These are phyloP conservation scores for Corythaeola cristata DNA, from an alignment of 2,113 vertebrate species.

Conservation along the genomic window DNA sequence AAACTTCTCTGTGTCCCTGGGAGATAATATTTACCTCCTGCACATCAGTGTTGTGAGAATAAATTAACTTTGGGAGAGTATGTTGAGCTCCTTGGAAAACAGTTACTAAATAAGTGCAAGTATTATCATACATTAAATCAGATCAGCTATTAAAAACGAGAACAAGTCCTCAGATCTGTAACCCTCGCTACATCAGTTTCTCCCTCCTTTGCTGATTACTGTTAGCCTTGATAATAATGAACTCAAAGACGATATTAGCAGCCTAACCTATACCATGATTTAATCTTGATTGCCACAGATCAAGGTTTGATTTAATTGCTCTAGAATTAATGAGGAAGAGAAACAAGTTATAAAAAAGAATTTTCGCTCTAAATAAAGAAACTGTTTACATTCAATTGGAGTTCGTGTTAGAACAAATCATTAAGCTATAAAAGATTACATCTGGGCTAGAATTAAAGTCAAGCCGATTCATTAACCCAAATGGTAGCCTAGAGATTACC, in stretches of 20 bases:
- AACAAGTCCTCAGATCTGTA: conserved; percentile 61
- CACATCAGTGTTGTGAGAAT: conserved; percentile 55
- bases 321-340: conserved; percentile 75
- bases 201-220: conserved; percentile 67
- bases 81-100: conserved; percentile 49
- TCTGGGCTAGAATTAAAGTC: conserved; percentile 76
- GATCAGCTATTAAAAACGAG: conserved; percentile 67
- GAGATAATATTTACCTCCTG: conserved; percentile 62
- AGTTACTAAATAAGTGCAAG: conserved; percentile 67
- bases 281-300: conserved; percentile 70
- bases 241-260: conserved; percentile 65
- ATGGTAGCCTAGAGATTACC: conserved; percentile 67
- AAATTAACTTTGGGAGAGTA: conserved; percentile 58
- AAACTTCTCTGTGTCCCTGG: conserved; percentile 24
- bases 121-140: conserved; percentile 73
- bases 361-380: conserved; percentile 69
- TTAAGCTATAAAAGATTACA: conserved; percentile 74
- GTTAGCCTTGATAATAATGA: conserved; percentile 73
- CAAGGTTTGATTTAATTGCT: conserved; percentile 71
- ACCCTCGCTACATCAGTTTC: conserved; percentile 51
- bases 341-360: conserved; percentile 69
- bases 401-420: conserved; percentile 71
- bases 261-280: conserved; percentile 56
- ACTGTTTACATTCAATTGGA: conserved; percentile 67
- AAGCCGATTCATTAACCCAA: conserved; percentile 75